phyloP scores from a whole-genome alignment of 1,140 invertebrate genomes.

The Micrasema longulum region DNA sequence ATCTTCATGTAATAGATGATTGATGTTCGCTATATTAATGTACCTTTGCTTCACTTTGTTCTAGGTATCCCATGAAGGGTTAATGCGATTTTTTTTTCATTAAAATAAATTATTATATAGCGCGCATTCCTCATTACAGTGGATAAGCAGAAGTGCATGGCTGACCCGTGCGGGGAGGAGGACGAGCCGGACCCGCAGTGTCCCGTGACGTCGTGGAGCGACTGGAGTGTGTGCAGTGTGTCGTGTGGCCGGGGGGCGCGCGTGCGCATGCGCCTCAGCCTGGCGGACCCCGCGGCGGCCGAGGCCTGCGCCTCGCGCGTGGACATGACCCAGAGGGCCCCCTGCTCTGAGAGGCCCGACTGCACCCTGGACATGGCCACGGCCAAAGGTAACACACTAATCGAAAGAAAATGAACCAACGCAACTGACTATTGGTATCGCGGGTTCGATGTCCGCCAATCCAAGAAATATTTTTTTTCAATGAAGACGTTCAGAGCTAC shows the following conservation, averaged over 20 bases:
- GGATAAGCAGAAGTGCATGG: conserved; percentile 83
- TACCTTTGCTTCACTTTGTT: too few species aligned
- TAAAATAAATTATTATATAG: too few species aligned
- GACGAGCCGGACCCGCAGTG: conserved; percentile 72
- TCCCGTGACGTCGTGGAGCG: conserved; percentile 78
- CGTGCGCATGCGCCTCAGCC: conserved; percentile 76
- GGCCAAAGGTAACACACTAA: conserved; percentile 73
- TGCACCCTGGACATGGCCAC: conserved; percentile 79
- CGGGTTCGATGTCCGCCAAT: too few species aligned
- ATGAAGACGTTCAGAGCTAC: too few species aligned
- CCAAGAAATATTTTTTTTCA: too few species aligned
- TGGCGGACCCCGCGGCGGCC: conserved; percentile 71
- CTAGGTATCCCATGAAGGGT: too few species aligned
- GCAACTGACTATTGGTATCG: too few species aligned
- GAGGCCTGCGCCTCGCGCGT: conserved; percentile 71
- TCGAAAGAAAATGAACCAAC: too few species aligned
- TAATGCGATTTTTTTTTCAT: too few species aligned
- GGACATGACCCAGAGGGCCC: conserved; percentile 74
- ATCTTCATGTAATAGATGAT: too few species aligned
- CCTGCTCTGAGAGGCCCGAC: conserved; percentile 74
- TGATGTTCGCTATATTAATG: too few species aligned
- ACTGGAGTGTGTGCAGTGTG: conserved; percentile 83
- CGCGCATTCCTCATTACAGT: too few species aligned
- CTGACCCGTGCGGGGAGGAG: conserved; percentile 70
- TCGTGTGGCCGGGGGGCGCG: conserved; percentile 82